These are phyloP conservation scores for Dascillus cervinus DNA, from an alignment of 2,888 invertebrate species.

Conservation along the genomic window DNA sequence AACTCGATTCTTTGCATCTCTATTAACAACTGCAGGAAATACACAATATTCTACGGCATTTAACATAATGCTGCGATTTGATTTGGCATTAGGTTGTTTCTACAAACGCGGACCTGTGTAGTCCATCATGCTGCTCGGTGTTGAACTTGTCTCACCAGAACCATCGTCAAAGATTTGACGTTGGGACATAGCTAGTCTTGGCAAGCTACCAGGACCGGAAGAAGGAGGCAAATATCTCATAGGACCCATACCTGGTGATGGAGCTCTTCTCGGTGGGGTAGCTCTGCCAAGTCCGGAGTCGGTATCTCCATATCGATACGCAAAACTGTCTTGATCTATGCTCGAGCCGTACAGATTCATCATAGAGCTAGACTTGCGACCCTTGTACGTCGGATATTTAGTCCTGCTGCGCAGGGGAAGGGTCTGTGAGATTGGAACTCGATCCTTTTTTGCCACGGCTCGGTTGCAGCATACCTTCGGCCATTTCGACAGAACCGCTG, in stretches of 20 bases:
- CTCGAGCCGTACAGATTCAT: slow-evolving; percentile 82
- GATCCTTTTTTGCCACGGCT: slow-evolving; percentile 75
- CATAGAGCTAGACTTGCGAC: slow-evolving; percentile 88
- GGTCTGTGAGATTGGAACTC: slow-evolving; percentile 77
- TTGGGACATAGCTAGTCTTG: slow-evolving; percentile 70
- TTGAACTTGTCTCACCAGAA: slow-evolving; percentile 74
- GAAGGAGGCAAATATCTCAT: slow-evolving; percentile 73
- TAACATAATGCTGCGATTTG: slow-evolving; percentile 92
- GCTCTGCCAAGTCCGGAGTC: slow-evolving; percentile 83
- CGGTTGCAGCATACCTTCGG: slow-evolving; percentile 65
- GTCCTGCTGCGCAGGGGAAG: slow-evolving; percentile 71
- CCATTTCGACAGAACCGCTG: slow-evolving; percentile 67
- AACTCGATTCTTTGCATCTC: slow-evolving; percentile 86
- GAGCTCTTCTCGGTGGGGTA: slow-evolving; percentile 79
- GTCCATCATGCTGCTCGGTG: slow-evolving; percentile 80
- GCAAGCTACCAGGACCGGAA: slow-evolving; percentile 76
- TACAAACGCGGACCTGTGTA: slow-evolving; percentile 91
- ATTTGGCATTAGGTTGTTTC: slow-evolving; percentile 95
- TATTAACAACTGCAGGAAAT: slow-evolving; percentile 95
- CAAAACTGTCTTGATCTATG: slow-evolving; percentile 51
- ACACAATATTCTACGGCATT: slow-evolving; percentile 99
- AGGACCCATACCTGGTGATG: slow-evolving; percentile 72
- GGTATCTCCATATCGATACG: slow-evolving; percentile 55
- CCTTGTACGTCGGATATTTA: slow-evolving; percentile 78
- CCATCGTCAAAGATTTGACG: slow-evolving; percentile 61